Conservation (phyloP, 1,140 invertebrate species). For the Drosophila ficusphila region DNA sequence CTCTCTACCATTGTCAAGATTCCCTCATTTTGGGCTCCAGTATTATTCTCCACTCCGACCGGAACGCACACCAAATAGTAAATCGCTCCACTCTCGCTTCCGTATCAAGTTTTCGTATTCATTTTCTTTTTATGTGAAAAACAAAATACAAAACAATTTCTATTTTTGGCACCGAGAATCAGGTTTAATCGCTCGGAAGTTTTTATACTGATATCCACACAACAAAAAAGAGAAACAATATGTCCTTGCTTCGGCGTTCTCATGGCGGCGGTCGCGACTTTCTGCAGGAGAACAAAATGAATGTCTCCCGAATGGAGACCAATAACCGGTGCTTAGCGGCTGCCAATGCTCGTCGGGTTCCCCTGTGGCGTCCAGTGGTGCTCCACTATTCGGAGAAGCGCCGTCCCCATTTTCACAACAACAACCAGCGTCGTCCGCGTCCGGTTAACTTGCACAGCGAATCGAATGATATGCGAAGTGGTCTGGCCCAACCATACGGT, state of each 20-base stretch:
- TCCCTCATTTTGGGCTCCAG: not conserved
- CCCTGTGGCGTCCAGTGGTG: constrained; percentile 41
- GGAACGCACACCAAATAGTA: constrained; percentile 26
- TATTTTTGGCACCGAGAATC: not conserved
- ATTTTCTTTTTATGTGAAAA: not conserved
- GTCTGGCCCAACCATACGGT: constrained; percentile 19
- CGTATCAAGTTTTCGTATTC: not conserved
- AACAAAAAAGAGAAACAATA: not conserved
- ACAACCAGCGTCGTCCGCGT: not conserved
- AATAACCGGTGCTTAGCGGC: constrained; percentile 15
- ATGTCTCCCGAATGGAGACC: constrained; percentile 11
- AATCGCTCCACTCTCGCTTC: not conserved
- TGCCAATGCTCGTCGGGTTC: constrained; percentile 8
- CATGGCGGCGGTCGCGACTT: constrained; percentile 42
- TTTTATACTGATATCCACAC: not conserved
- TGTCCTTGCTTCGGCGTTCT: not conserved
- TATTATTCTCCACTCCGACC: constrained; percentile 17
- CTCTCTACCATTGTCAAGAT: not conserved
- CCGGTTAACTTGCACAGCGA: not conserved
- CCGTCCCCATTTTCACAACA: constrained; percentile 2
- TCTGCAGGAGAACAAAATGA: constrained; percentile 37
- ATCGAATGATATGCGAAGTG: constrained; percentile 6
- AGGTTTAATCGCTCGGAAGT: not conserved
- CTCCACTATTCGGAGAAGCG: constrained; percentile 25
- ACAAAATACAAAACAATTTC: not conserved